These are phyloP conservation scores for Glossophaga mutica DNA, from an alignment of 2,797 vertebrate species.

Conservation along the genomic window DNA sequence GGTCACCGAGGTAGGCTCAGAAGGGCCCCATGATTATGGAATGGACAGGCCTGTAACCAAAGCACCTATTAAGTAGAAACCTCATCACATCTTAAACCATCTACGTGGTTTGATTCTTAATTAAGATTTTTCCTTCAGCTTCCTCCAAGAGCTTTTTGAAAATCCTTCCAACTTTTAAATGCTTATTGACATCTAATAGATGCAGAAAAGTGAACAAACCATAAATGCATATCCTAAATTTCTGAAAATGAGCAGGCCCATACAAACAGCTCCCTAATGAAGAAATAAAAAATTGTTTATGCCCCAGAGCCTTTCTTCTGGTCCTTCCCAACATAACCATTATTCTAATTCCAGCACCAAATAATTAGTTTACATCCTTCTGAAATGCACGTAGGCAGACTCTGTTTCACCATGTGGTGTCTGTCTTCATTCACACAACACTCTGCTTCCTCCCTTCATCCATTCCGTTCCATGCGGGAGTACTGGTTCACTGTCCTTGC, in stretches of 20 bases:
- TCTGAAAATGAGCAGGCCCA: background rate
- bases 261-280: background rate
- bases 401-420: background rate
- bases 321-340: background rate
- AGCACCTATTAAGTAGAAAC: background rate
- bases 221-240: background rate
- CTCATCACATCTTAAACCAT: background rate
- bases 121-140: slow-evolving; percentile 62
- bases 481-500: background rate
- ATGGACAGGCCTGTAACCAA: background rate
- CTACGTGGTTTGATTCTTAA: slow-evolving; percentile 64
- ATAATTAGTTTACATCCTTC: background rate
- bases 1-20: background rate
- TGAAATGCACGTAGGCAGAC: background rate
- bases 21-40: background rate
- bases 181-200: background rate
- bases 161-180: background rate
- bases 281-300: background rate
- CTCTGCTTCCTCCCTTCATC: background rate
- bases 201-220: background rate
- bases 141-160: background rate
- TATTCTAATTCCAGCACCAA: background rate
- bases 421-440: background rate
- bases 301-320: background rate
- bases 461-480: background rate